Percentiles rank a stretch among this genome's conserved stretches.
Conservation (phyloP, 1,140 invertebrate genomes). For the Bradysia coprophila region DNA sequence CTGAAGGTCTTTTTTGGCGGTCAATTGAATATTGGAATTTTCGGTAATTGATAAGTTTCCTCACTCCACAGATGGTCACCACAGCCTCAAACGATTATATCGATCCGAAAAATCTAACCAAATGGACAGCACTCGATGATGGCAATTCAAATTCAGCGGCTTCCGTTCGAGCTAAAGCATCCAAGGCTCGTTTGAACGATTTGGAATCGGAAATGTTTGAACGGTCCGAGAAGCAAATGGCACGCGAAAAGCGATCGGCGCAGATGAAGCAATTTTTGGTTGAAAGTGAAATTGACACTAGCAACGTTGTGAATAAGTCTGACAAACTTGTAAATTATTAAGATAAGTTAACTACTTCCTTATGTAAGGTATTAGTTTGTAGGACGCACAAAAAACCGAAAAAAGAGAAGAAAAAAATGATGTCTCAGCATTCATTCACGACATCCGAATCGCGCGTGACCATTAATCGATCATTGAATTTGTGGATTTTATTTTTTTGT, state of each 20-base stretch:
- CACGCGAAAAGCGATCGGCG: conserved; percentile 6
- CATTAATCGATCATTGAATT: too few relatives aligned
- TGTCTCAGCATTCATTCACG: too few relatives aligned
- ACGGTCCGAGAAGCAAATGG: conserved; percentile 4
- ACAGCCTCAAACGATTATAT: not conserved
- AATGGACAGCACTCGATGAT: not conserved
- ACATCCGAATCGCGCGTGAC: too few relatives aligned
- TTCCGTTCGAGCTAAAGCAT: conserved; percentile 4
- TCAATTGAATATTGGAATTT: not conserved
- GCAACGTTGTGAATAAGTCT: too few relatives aligned
- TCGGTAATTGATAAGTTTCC: too few relatives aligned
- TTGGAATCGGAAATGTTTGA: conserved; percentile 6
- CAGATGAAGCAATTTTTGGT: conserved; percentile 6
- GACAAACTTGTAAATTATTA: too few relatives aligned
- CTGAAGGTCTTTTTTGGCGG: not conserved
- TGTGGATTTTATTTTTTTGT: too few relatives aligned
- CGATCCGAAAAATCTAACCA: not conserved
- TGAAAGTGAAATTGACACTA: conserved; percentile 22
- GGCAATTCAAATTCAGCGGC: not conserved
- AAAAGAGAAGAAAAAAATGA: too few relatives aligned
- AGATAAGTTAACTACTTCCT: too few relatives aligned
- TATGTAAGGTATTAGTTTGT: too few relatives aligned
- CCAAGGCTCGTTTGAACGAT: conserved; percentile 6
- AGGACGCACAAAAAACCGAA: too few relatives aligned
- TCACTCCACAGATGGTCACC: not conserved